Conservation (phyloP, 2,888 invertebrate species). For the Caenorhabditis drosophilae region DNA sequence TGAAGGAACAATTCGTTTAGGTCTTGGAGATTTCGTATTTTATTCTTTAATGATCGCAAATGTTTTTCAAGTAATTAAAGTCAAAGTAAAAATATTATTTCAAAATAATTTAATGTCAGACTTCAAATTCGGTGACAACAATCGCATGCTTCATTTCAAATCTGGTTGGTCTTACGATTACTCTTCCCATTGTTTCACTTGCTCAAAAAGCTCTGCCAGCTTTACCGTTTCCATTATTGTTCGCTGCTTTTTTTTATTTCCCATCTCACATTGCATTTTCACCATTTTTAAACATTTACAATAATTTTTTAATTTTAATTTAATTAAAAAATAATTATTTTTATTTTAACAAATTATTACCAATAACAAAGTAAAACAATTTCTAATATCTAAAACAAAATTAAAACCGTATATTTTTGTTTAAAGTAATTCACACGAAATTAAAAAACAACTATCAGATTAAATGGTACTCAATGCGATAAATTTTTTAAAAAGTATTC, state of each 20-base stretch:
- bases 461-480: too few relatives aligned
- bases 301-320: conserved; percentile 6
- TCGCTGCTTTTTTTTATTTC: conserved; percentile 26
- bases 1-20: conserved; percentile 24
- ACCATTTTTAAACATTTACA: conserved; percentile 14
- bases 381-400: not conserved
- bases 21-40: conserved; percentile 33
- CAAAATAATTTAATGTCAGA: conserved; percentile 15
- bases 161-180: conserved; percentile 21
- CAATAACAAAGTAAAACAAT: not conserved
- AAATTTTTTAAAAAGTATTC: too few relatives aligned
- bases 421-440: too few relatives aligned
- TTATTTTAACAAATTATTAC: not conserved
- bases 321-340: conserved; percentile 2
- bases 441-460: too few relatives aligned
- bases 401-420: too few relatives aligned
- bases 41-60: conserved; percentile 36
- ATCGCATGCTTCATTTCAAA: conserved; percentile 28
- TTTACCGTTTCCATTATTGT: conserved; percentile 20
- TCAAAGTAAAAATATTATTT: not conserved
- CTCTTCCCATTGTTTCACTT: conserved; percentile 25
- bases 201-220: conserved; percentile 23
- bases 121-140: conserved; percentile 6
- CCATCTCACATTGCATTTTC: conserved; percentile 22
- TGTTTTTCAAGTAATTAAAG: conserved; percentile 8